phyloP scores from a whole-genome alignment of 2,888 invertebrate species.

The Lochmaea crataegi region DNA sequence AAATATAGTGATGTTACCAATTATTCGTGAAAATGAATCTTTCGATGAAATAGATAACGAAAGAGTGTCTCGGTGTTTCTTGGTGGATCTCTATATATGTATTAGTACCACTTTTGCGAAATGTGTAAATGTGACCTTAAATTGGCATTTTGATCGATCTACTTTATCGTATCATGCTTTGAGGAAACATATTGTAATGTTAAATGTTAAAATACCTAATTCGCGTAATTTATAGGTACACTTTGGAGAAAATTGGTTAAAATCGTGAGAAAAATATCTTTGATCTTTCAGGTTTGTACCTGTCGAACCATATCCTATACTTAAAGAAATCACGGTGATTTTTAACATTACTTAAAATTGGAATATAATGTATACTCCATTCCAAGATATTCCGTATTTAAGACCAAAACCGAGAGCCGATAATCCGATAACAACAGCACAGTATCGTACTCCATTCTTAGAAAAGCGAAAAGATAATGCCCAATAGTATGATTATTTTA shows the following conservation, averaged over 20 bases:
- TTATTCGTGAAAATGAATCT: too few species aligned
- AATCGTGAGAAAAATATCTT: constrained; percentile 22
- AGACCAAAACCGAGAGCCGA: too few species aligned
- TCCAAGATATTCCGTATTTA: too few species aligned
- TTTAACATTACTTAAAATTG: neutral
- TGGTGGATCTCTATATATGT: neutral
- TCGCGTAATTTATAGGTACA: neutral
- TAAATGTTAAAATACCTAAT: constrained; percentile 1
- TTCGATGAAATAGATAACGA: too few species aligned
- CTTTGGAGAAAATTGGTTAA: neutral
- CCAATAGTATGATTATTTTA: too few species aligned
- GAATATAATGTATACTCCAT: too few species aligned
- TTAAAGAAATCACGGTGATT: neutral
- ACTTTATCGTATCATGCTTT: neutral
- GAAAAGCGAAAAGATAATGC: too few species aligned
- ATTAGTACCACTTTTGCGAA: neutral
- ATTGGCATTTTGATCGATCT: neutral
- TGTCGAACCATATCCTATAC: constrained; percentile 11
- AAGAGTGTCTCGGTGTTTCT: too few species aligned
- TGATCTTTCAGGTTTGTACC: constrained; percentile 16
- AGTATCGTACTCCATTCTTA: too few species aligned
- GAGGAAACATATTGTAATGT: neutral
- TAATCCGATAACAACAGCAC: too few species aligned
- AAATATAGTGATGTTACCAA: too few species aligned
- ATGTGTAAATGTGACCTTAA: neutral